A percentile compares a stretch with the other conserved stretches of the same genome.
phyloP scores from a whole-genome alignment of 2,797 vertebrate species.

The Coregonus sp. region DNA sequence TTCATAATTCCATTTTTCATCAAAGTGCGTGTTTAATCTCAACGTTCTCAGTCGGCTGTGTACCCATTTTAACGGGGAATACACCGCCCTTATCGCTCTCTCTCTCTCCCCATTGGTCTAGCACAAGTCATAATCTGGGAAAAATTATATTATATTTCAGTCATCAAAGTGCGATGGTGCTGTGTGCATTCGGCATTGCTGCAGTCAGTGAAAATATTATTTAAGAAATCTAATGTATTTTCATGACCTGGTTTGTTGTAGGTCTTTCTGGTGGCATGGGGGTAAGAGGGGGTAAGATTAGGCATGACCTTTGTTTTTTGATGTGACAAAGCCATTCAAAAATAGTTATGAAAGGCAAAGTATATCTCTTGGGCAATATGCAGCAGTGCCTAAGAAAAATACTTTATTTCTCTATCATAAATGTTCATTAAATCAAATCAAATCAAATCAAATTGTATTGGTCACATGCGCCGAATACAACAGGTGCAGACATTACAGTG shows the following conservation, averaged over 20 bases:
- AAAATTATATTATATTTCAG: conserved; percentile 27
- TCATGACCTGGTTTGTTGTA: neutral
- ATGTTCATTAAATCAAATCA: neutral
- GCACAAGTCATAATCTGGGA: conserved; percentile 36
- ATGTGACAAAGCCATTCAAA: conserved; percentile 17
- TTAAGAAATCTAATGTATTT: conserved; percentile 33
- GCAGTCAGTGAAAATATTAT: conserved; percentile 38
- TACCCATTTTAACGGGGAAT: conserved; percentile 62
- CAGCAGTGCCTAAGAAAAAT: conserved; percentile 14
- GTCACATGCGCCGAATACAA: no score
- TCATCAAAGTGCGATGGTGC: conserved; percentile 4
- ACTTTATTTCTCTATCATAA: conserved; percentile 16
- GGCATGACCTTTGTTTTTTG: conserved; percentile 6
- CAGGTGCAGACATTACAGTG: no score
- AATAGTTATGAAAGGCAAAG: conserved; percentile 20
- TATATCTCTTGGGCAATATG: conserved; percentile 11
- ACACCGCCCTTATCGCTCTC: conserved; percentile 36
- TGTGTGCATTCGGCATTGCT: conserved; percentile 28
- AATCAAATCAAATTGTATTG: no score
- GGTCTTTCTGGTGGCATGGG: neutral
- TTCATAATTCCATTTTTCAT: conserved; percentile 76
- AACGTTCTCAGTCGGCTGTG: conserved; percentile 52
- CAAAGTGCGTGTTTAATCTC: conserved; percentile 75
- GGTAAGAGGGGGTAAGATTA: neutral
- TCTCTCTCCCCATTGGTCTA: conserved; percentile 46